These are phyloP conservation scores for Circaetus cinerascens DNA, from an alignment of 2,113 vertebrate species.

Conservation along the genomic window DNA sequence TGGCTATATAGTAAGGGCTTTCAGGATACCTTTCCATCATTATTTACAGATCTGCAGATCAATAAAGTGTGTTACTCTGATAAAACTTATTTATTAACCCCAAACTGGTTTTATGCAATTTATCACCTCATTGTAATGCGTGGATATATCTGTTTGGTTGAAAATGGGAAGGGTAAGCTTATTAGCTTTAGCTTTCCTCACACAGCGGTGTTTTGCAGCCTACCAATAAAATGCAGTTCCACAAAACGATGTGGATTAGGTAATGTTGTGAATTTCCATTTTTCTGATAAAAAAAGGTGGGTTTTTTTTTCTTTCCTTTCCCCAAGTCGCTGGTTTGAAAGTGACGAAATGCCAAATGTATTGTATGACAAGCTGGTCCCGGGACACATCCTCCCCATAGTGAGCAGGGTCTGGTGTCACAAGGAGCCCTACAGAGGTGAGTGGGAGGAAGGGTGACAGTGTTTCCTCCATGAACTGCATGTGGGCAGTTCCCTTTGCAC, in stretches of 20 bases:
- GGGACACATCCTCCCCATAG: accelerated
- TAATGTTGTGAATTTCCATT: not conserved
- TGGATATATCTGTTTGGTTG: not conserved
- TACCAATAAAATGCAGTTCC: not conserved
- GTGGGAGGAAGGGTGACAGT: not conserved
- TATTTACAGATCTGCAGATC: not conserved
- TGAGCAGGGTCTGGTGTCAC: not conserved
- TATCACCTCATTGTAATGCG: not conserved
- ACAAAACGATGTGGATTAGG: not conserved
- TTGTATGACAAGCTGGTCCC: not conserved
- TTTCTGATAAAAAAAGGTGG: not conserved
- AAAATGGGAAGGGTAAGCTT: not conserved
- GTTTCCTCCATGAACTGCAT: accelerated
- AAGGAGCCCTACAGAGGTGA: not conserved
- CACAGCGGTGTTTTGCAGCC: not conserved
- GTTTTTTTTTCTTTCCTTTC: not conserved
- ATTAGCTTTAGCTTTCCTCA: not conserved
- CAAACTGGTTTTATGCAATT: not conserved
- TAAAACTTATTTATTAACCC: not conserved
- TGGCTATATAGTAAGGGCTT: not conserved
- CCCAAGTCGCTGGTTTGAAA: not conserved
- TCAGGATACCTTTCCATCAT: not conserved
- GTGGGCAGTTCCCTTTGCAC: not conserved
- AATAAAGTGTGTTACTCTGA: not conserved
- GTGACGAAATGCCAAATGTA: not conserved